Evolutionary conservation across 35 echinoderm and acorn worm species (phyloP), one percentile per base, ranked within the genome.

Genomic region (Holothuria glaberrima): DNA sequence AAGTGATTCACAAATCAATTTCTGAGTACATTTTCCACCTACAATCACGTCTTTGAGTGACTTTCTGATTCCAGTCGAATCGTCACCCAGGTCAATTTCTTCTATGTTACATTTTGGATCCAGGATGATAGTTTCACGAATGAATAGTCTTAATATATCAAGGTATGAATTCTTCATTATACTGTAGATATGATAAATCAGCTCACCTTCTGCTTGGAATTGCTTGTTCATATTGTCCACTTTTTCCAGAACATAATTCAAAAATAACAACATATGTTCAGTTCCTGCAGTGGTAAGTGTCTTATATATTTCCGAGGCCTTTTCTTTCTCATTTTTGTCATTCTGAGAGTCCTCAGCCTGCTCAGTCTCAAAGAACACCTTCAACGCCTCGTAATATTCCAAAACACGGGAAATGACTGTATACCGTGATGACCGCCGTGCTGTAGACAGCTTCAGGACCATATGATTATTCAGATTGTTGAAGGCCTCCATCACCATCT

Each of bases 201-300:
- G 67, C 32, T 26, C 12, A 25, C 67, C 25, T 27, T 70, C 67
- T 22, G 67, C 26, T 70, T 70, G 67, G 25, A 70, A 70, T 27
- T 27, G 67, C 67, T 28, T 70, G 67, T 70, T 29, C 18, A 70
- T 70, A 14, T 28, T 28, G 67, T 79, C 34, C 34, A 79, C 75
- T 21, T 79, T 79, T 12, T 48, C 75, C 75, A 48, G 18, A 54
- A 48, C 34, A 79, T 41, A 41, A 44, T 79, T 7, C 18, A 79
- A 26, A 36, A 79, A 79, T 26, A 79, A 79, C 13, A 79, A 17
- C 75, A 79, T 54, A 14, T 79, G 75, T 38, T 79, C 7, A 16
- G 34, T 79, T 5, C 48, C 75, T 17, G 48, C 9, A 48, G 75
- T 79, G 3, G 29, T 79, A 4, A 38, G 75, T 14, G 18, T 79